Percentiles rank a stretch among this genome's conserved stretches.
Conservation (phyloP, 1,140 invertebrate species). For the Melipona quadrifasciata region DNA sequence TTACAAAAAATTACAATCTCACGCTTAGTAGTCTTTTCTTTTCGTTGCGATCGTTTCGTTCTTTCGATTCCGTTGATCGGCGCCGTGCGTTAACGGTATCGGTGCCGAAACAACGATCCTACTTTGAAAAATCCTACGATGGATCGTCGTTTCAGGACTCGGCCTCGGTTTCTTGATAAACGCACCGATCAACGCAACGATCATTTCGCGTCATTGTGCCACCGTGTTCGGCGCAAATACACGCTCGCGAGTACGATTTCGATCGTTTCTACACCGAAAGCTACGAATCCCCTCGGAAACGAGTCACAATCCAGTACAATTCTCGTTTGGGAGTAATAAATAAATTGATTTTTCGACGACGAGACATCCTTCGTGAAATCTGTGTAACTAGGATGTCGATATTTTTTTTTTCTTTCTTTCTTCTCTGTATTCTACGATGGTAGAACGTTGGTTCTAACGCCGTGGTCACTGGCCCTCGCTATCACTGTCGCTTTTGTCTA, state of each 20-base stretch:
- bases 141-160: constrained; percentile 73
- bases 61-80: constrained; percentile 39
- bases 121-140: constrained; percentile 27
- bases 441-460: constrained; percentile 49
- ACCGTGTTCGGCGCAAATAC: neutral
- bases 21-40: constrained; percentile 22
- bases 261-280: neutral
- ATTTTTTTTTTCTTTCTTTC: neutral
- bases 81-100: neutral
- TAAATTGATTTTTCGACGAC: constrained; percentile 52
- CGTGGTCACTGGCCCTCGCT: constrained; percentile 90
- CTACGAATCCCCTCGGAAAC: constrained; percentile 14
- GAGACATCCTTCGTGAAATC: constrained; percentile 1
- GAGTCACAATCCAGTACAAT: constrained; percentile 9
- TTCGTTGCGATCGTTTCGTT: neutral
- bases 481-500: constrained; percentile 96
- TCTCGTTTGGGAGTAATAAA: constrained; percentile 49
- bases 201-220: neutral
- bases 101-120: constrained; percentile 72
- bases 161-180: constrained; percentile 44
- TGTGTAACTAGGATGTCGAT: constrained; percentile 24
- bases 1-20: constrained; percentile 73
- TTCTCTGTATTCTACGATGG: constrained; percentile 51
- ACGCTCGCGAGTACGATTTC: constrained; percentile 11
- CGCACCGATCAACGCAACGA: constrained; percentile 37